These are phyloP conservation scores for Chinchilla lanigera DNA, from an alignment of 2,113 vertebrate species.

Conservation along the genomic window DNA sequence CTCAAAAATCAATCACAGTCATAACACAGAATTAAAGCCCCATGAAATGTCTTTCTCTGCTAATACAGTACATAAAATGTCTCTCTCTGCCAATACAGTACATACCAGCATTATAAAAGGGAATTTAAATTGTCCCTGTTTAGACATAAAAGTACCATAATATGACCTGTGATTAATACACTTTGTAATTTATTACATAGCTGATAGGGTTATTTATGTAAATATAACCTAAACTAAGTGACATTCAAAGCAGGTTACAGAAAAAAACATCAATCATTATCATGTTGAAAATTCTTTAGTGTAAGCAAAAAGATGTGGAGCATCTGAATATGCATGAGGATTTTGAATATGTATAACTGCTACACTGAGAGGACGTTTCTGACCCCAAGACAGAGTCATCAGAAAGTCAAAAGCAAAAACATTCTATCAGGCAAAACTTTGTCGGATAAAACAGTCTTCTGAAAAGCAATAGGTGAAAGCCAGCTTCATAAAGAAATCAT, in stretches of 20 bases:
- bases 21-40: not conserved
- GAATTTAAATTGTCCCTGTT: slow-evolving; percentile 30
- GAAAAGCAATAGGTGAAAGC: not conserved
- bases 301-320: slow-evolving; percentile 66
- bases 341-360: slow-evolving; percentile 75
- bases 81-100: not conserved
- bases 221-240: slow-evolving; percentile 25
- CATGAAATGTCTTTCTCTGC: not conserved
- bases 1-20: slow-evolving; percentile 4
- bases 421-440: slow-evolving; percentile 36
- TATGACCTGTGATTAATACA: slow-evolving; percentile 25
- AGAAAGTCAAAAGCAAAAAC: slow-evolving; percentile 70
- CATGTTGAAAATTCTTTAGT: slow-evolving; percentile 49
- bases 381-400: slow-evolving; percentile 55
- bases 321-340: slow-evolving; percentile 70
- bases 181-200: slow-evolving; percentile 46
- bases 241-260: slow-evolving; percentile 66
- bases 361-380: slow-evolving; percentile 44
- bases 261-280: slow-evolving; percentile 64
- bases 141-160: not conserved
- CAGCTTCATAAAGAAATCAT: slow-evolving; percentile 1
- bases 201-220: not conserved
- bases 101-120: not conserved
- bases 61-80: not conserved
- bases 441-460: slow-evolving; percentile 41